phyloP scores from a whole-genome alignment of 37 sponge, comb jelly and placozoan species.

The Axinella damicornis region DNA sequence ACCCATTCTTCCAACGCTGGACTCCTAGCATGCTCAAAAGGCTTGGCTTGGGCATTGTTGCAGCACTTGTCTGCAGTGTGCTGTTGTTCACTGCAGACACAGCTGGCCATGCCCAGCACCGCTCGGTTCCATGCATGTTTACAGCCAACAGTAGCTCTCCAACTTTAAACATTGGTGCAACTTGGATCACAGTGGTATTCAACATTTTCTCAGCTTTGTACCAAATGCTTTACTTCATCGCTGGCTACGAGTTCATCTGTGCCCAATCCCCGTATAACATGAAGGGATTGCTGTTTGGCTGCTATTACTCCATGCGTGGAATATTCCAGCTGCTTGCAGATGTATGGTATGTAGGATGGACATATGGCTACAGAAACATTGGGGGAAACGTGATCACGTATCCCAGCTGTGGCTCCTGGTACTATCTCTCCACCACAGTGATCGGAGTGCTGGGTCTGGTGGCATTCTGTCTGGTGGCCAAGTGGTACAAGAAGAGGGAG shows the following conservation, averaged over 20 bases:
- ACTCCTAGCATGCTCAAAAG: constrained; percentile 18
- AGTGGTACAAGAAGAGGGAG: neutral
- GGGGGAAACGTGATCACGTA: too few relatives aligned
- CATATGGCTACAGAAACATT: too few relatives aligned
- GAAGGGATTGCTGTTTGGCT: constrained; percentile 28
- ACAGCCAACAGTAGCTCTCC: neutral
- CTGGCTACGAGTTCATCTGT: constrained; percentile 52
- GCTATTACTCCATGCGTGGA: neutral
- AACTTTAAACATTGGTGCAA: neutral
- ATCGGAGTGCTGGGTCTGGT: too few relatives aligned
- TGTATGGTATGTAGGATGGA: neutral
- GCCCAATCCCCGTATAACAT: constrained; percentile 40
- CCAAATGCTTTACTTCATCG: constrained; percentile 10
- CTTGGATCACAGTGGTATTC: neutral
- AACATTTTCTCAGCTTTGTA: neutral
- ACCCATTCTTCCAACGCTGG: neutral
- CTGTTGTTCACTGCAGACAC: constrained; percentile 2
- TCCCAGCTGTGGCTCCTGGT: too few relatives aligned
- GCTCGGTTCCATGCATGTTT: neutral
- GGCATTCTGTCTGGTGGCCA: too few relatives aligned
- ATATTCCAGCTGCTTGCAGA: neutral
- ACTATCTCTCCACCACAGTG: too few relatives aligned
- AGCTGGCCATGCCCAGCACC: neutral
- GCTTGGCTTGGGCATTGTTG: neutral
- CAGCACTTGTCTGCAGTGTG: neutral